Percentiles rank a stretch among this genome's conserved stretches.
phyloP scores from a whole-genome alignment of 1,140 invertebrate genomes.

The Drosophila leontia region DNA sequence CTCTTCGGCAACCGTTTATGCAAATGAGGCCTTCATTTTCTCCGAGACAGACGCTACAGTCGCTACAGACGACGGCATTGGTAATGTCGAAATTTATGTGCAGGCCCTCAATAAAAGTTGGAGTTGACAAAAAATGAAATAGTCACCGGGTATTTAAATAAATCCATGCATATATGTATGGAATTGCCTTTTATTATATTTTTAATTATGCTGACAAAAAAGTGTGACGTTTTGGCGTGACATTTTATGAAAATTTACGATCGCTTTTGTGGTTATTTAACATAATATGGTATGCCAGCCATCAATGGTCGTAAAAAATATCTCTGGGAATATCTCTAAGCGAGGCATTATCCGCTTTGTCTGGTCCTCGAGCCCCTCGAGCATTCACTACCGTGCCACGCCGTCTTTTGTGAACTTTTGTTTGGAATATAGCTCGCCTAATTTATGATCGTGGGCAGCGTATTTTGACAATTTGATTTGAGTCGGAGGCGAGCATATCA shows the following conservation, averaged over 20 bases:
- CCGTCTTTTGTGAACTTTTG: conserved; percentile 34
- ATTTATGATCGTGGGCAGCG: conserved; percentile 63
- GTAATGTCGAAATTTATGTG: conserved; percentile 73
- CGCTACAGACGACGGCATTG: conserved; percentile 18
- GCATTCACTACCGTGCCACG: conserved; percentile 66
- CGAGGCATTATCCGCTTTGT: conserved; percentile 40
- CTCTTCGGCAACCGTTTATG: conserved; percentile 50
- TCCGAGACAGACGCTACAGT: conserved; percentile 18
- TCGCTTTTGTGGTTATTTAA: conserved; percentile 72
- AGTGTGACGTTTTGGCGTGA: conserved; percentile 69
- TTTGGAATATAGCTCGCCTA: conserved; percentile 29
- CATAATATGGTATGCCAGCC: conserved; percentile 64
- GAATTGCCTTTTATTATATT: conserved; percentile 63
- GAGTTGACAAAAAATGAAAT: conserved; percentile 45
- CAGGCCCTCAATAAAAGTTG: conserved; percentile 38
- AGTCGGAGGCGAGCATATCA: conserved; percentile 55
- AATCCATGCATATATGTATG: conserved; percentile 46
- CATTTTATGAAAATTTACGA: conserved; percentile 75
- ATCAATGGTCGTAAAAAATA: conserved; percentile 50
- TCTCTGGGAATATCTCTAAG: conserved; percentile 50
- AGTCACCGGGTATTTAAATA: conserved; percentile 46
- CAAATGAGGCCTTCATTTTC: conserved; percentile 73
- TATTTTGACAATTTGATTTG: conserved; percentile 81
- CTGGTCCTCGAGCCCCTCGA: conserved; percentile 20
- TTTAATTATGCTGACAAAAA: conserved; percentile 71